Conservation (phyloP, 2,888 invertebrate genomes). For the Polyommatus iphigenia region DNA sequence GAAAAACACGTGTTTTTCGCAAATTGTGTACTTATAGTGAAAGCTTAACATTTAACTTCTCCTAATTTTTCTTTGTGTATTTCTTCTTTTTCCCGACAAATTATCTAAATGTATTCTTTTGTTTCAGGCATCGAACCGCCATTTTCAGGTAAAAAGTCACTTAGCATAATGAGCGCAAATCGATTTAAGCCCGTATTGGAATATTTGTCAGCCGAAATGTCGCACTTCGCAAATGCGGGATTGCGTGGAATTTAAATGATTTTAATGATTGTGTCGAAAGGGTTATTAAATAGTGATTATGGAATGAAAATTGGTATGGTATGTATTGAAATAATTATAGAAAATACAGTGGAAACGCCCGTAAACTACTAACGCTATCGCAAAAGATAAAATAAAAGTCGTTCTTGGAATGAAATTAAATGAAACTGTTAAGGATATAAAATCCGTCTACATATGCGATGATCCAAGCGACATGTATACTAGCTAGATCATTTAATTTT, state of each 20-base stretch:
- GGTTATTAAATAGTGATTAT: slow-evolving; percentile 10
- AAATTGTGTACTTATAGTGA: no score
- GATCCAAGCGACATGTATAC: background rate
- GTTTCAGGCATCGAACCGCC: slow-evolving; percentile 46
- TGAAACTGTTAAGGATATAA: no score
- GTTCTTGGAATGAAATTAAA: no score
- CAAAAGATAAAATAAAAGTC: no score
- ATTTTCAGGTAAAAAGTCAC: slow-evolving; percentile 41
- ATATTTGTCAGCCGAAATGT: slow-evolving; percentile 22
- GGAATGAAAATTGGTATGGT: background rate
- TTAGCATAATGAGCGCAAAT: background rate
- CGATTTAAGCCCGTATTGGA: slow-evolving; percentile 22
- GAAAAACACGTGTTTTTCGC: no score
- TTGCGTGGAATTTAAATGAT: background rate
- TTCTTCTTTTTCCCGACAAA: background rate
- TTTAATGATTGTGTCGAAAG: slow-evolving; percentile 18
- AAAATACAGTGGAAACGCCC: background rate
- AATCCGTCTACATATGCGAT: no score
- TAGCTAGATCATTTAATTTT: background rate
- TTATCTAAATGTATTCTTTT: slow-evolving; percentile 29
- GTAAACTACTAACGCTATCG: no score
- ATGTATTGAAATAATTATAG: background rate
- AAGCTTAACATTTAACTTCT: background rate
- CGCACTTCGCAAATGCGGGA: slow-evolving; percentile 1
- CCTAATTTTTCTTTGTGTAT: background rate